These are phyloP conservation scores for Eonycteris spelaea DNA, from an alignment of 2,113 vertebrate species.

Conservation along the genomic window DNA sequence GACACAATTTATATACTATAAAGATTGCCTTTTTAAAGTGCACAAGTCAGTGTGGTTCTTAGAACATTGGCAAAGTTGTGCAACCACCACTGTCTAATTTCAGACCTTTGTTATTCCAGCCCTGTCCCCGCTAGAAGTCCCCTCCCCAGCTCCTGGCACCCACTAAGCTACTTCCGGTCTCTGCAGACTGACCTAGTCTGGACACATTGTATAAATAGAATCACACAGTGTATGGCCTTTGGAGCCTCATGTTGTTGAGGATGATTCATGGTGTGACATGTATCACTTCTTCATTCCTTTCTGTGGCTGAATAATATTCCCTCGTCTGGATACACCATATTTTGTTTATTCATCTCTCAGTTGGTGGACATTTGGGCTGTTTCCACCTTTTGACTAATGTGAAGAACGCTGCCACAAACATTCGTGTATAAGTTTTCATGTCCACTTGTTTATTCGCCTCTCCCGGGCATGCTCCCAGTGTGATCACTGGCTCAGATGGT, in stretches of 20 bases:
- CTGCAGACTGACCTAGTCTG: background rate
- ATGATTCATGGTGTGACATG: too few species aligned
- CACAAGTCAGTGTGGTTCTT: background rate
- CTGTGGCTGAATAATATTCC: background rate
- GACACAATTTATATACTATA: background rate
- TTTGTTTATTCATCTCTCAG: background rate
- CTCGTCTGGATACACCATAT: accelerated
- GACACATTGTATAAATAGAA: too few species aligned
- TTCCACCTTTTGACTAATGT: background rate
- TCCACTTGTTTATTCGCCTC: background rate
- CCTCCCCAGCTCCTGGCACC: background rate
- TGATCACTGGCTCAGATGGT: background rate
- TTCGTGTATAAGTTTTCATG: background rate
- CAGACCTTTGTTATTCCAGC: background rate
- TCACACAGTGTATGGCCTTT: background rate
- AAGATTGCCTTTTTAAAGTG: too few species aligned
- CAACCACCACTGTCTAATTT: background rate
- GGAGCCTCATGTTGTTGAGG: accelerated
- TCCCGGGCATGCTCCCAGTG: background rate
- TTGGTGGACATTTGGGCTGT: background rate
- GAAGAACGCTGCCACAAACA: background rate
- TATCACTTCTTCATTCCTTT: background rate
- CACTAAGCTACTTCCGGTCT: background rate
- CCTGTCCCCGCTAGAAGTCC: accelerated
- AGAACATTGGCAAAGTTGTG: background rate